Conservation (phyloP, 1,140 invertebrate genomes). For the Alviniconcha marisindica region DNA sequence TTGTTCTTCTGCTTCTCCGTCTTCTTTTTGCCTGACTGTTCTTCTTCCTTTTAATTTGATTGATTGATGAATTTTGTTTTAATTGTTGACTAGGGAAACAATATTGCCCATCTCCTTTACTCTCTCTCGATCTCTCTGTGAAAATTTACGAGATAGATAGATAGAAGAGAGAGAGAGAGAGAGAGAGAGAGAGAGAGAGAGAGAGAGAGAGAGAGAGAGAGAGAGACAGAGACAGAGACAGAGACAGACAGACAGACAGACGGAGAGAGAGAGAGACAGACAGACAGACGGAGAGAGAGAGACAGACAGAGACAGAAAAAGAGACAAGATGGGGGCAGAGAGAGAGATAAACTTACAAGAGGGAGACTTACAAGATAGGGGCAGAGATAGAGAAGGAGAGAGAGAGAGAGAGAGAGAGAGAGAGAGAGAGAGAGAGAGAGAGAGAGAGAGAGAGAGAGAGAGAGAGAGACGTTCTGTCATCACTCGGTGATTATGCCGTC, state of each 20-base stretch:
- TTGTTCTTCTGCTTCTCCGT: no score
- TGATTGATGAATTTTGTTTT: no score
- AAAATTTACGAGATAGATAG: no score
- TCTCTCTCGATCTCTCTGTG: no score
- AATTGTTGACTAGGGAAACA: no score
- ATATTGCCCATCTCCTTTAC: no score
- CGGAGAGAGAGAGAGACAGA: not conserved
- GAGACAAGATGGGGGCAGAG: not conserved
- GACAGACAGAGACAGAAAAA: constrained; percentile 6
- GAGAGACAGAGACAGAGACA: not conserved
- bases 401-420: not conserved
- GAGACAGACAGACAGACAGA: not conserved
- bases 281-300: not conserved
- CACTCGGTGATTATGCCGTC: not conserved
- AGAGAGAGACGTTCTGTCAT: not conserved
- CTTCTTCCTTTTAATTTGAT: no score
- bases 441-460: constrained; percentile 21
- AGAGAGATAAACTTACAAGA: no score
- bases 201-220: no score
- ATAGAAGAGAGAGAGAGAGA: no score
- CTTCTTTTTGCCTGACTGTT: no score
- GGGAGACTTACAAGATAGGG: not conserved
- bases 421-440: not conserved
- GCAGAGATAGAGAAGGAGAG: not conserved
- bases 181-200: no score